Percentiles rank a stretch among this genome's conserved stretches.
phyloP scores from a whole-genome alignment of 2,797 vertebrate genomes.

The Rhinogobio ventralis region DNA sequence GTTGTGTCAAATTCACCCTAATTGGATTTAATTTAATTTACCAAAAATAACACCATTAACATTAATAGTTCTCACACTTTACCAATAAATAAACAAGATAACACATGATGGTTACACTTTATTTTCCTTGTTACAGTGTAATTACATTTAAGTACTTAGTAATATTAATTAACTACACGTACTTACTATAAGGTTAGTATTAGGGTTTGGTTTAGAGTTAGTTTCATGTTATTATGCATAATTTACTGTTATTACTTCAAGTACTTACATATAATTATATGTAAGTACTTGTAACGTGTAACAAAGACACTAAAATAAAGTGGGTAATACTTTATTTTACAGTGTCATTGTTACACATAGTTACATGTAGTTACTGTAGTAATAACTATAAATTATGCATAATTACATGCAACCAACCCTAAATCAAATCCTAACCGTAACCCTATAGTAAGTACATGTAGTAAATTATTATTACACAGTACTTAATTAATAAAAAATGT shows the following conservation, averaged over 20 bases:
- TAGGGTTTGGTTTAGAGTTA: not conserved
- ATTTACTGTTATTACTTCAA: not conserved
- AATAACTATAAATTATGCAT: too few species aligned
- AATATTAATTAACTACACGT: not conserved
- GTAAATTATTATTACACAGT: too few species aligned
- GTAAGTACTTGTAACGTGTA: not conserved
- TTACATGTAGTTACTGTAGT: too few species aligned
- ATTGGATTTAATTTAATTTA: not conserved
- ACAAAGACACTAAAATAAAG: not conserved
- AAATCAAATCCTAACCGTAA: too few species aligned
- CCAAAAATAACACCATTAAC: not conserved
- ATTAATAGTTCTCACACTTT: not conserved
- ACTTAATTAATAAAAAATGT: too few species aligned
- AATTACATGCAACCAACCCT: too few species aligned
- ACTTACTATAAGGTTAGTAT: not conserved
- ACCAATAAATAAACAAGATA: not conserved
- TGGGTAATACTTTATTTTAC: too few species aligned
- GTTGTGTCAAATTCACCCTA: not conserved
- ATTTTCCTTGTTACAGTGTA: not conserved
- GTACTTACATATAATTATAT: too few species aligned
- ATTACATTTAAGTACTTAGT: not conserved
- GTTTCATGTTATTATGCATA: not conserved
- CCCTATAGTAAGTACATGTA: too few species aligned
- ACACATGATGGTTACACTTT: not conserved
- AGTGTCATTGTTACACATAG: too few species aligned